These are phyloP conservation scores for Serrognathus titanus DNA, from an alignment of 2,888 invertebrate genomes.

Conservation along the genomic window DNA sequence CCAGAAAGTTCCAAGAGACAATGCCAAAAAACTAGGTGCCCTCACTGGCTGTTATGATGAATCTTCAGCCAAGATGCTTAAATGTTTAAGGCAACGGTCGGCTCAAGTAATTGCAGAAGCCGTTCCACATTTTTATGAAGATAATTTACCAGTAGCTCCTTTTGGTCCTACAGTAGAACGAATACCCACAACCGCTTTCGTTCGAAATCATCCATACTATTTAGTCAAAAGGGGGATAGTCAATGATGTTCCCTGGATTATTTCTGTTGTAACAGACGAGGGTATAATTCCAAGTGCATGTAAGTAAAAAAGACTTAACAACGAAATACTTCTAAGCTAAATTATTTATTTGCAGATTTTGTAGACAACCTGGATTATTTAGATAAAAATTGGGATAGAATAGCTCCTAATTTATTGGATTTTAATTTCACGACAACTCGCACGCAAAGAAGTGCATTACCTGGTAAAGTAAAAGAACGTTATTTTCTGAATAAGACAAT, in stretches of 20 bases:
- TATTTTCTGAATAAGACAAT: slow-evolving; percentile 53
- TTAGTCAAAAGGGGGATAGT: slow-evolving; percentile 57
- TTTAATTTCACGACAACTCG: slow-evolving; percentile 58
- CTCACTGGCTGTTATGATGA: slow-evolving; percentile 59
- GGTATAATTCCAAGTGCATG: slow-evolving; percentile 67
- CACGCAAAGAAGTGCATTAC: slow-evolving; percentile 48
- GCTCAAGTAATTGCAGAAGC: slow-evolving; percentile 56
- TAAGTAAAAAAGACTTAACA: slow-evolving; percentile 29
- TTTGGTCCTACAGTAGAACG: too few species aligned
- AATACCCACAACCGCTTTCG: slow-evolving; percentile 45
- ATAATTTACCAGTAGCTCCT: too few species aligned
- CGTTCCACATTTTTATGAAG: slow-evolving; percentile 15
- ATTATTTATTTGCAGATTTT: slow-evolving; percentile 33
- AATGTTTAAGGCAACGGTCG: slow-evolving; percentile 60
- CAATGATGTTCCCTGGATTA: slow-evolving; percentile 63
- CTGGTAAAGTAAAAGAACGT: slow-evolving; percentile 54
- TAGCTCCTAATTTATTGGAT: slow-evolving; percentile 62
- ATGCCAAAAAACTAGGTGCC: slow-evolving; percentile 56
- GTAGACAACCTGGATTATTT: slow-evolving; percentile 41
- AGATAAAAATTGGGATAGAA: slow-evolving; percentile 56
- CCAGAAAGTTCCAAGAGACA: slow-evolving; percentile 53
- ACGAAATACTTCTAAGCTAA: slow-evolving; percentile 25
- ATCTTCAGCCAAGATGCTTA: slow-evolving; percentile 54
- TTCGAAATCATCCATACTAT: slow-evolving; percentile 59
- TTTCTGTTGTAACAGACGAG: slow-evolving; percentile 63